Conservation (phyloP, 2,888 invertebrate species). For the Vesta saturnalis region DNA sequence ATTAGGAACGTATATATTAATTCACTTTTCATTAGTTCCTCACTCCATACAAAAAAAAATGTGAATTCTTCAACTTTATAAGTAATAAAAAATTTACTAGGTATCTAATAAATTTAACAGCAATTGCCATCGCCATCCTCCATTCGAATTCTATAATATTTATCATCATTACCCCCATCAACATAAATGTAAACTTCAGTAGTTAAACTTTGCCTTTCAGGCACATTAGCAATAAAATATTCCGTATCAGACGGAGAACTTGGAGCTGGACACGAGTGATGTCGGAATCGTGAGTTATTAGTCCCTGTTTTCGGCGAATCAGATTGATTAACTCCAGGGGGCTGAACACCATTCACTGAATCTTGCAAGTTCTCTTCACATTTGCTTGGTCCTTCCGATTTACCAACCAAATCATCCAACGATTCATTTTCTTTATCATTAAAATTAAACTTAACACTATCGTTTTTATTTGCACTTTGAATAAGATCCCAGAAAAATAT, state of each 20-base stretch:
- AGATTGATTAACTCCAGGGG: not conserved
- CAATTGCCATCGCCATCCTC: not conserved
- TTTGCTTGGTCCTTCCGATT: too few species aligned
- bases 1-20: too few species aligned
- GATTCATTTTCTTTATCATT: not conserved
- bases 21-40: too few species aligned
- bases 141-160: constrained; percentile 16
- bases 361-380: too few species aligned
- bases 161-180: constrained; percentile 19
- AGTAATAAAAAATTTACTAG: not conserved
- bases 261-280: too few species aligned
- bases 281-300: not conserved
- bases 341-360: not conserved
- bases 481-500: constrained; percentile 37
- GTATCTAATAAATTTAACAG: not conserved
- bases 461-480: constrained; percentile 27
- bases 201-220: constrained; percentile 24
- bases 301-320: not conserved
- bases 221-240: constrained; percentile 34
- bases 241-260: constrained; percentile 3
- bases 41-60: too few species aligned
- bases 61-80: too few species aligned
- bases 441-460: constrained; percentile 20
- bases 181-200: constrained; percentile 29
- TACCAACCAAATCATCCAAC: not conserved